Base-by-base conservation (phyloP, 2,113 vertebrate genomes). In the Stigmatopora argus region DNA sequence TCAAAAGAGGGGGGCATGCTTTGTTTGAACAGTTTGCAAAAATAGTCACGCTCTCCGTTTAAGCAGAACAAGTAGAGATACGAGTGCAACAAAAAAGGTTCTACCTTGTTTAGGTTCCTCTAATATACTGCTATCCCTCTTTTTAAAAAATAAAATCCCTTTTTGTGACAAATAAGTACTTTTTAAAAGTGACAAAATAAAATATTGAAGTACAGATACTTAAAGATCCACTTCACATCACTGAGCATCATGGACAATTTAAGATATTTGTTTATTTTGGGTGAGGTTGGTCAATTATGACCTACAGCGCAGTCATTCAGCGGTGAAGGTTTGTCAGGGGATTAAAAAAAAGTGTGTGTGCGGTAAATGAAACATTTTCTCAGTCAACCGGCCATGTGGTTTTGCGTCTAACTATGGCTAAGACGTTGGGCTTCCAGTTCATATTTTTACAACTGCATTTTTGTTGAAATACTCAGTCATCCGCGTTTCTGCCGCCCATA, bases 371-470 rank as follows among this genome's bases (percentile, higher is more conserved):
- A 57, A 35, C 26, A 17, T 35, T 21, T 23, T 26, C 12, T 57
- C 34, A 14, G 26, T 34, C 31, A 56, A 26, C 14, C 17, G 14
- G 12, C 21, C 53, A 5, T 17, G 26, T 12, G 13, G 23, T 13
- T 14, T 57, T 56, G 3, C 55, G 7, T 31, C 17, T 17, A 34
- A 58, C 17, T 35, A 38, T n/a, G 6, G 17, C 18, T 17, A 35
- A 51, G 47, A 15, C 47, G 52, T 55, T 21, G 12, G 38, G n/a
- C 18, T 60, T 44, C 11, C 35, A 19, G 34, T 41, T 60, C n/a
- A 45, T 59, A 41, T 35, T 59, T 31, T 56, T 56, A 23, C 53
- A 56, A 56, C 53, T 34, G 53, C 14, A 56, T 31, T 41, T 34
- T 38, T 61, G 35, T 61, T 61, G 21, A 23, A 61, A 45, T 23